Base-by-base conservation (phyloP, 2,797 vertebrate species). In the Thalassophryne amazonica region DNA sequence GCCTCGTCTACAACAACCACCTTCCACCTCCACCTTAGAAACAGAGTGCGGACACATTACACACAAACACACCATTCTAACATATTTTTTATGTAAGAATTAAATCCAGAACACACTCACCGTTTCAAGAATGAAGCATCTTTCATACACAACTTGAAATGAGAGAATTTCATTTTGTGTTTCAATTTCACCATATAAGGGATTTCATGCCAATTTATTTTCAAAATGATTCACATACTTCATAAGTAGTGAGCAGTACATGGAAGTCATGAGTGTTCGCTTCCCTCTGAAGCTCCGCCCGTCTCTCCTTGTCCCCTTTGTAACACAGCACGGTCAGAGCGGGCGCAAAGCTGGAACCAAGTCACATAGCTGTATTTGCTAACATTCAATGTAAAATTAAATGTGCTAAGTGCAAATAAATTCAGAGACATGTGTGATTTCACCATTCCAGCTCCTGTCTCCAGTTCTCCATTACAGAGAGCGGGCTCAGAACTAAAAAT, bases 401-500 rank as follows among this genome's bases (percentile, higher is more conserved):
- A 42, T 22, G 4, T 1, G 14, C 6, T 29, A 16, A 51, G 17
- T 7, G 0, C 1, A 32, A 8, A 6, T 11, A 10, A 1, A 40
- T 5, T 29, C 1, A 12, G 28, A n/a, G 9, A 4, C 30, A 1
- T 19, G 24, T 6, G 4, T 33, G 11, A 41, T 1, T 4, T 3
- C 82, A 98, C 93, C 91, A 71, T 53, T 91, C 82, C 60, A 98
- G 48, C 71, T 98, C 94, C 23, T 87, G 90, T 60, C 89, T 93
- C 95, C 95, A 98, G 85, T 95, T 95, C 51, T 89, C 92, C 87
- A 97, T 54, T 70, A 97, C 87, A 0, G 95, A 95, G 11, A 98
- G 85, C 2, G 96, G 95, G 64, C 93, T 93, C 66, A 98, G 85
- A 41, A 98, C 87, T 79, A 98, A 78, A 78, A 95, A 97, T 0